Conservation (phyloP, 2,113 vertebrate genomes). For the Ciconia stormi region DNA sequence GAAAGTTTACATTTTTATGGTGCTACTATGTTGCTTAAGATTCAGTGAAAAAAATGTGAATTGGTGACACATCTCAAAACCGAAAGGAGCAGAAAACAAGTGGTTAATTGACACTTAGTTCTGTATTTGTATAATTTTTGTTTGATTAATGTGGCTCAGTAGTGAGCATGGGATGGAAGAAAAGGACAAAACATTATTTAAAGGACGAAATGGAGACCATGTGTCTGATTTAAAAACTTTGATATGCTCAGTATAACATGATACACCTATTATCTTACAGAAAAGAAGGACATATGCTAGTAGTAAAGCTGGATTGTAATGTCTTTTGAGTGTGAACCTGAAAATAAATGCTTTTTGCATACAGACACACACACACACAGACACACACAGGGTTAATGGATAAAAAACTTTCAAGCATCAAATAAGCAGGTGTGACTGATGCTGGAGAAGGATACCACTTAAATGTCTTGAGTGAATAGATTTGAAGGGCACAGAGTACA, state of each 20-base stretch:
- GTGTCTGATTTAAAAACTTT: not conserved
- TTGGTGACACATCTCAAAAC: not conserved
- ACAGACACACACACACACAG: not conserved
- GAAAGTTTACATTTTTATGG: not conserved
- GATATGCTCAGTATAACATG: not conserved
- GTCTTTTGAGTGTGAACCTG: not conserved
- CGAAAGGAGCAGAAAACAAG: not conserved
- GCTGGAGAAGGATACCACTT: not conserved
- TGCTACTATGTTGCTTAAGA: not conserved
- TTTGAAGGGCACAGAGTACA: not conserved
- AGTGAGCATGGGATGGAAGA: not conserved
- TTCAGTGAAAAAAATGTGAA: not conserved
- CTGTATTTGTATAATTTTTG: not conserved
- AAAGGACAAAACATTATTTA: not conserved
- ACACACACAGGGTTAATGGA: not conserved
- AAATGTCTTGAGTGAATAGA: not conserved
- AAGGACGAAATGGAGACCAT: not conserved
- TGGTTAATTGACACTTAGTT: not conserved
- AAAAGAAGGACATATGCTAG: not conserved
- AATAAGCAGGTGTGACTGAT: not conserved
- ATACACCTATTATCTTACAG: not conserved
- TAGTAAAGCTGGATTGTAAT: not conserved
- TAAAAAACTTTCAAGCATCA: not conserved
- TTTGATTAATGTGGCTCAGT: not conserved
- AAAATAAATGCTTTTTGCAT: not conserved